phyloP scores from a whole-genome alignment of 1,140 invertebrate genomes.

The Cherax destructor region DNA sequence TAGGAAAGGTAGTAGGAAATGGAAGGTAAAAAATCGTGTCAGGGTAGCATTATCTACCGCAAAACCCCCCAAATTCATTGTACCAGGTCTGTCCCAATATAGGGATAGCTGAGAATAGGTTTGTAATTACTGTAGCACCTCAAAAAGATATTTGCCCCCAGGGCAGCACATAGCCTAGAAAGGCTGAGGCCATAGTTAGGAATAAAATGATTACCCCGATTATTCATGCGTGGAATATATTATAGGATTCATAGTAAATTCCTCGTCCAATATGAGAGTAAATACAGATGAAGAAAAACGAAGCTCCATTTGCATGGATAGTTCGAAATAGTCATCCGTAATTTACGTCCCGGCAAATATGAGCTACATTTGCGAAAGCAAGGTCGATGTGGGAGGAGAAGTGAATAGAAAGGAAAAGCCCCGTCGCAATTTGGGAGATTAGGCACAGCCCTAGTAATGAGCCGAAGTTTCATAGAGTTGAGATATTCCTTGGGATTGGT shows the following conservation, averaged over 20 bases:
- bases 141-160: neutral
- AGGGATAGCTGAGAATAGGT: constrained; percentile 43
- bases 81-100: neutral
- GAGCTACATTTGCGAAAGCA: too few species aligned
- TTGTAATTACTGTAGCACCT: constrained; percentile 30
- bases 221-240: neutral
- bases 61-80: neutral
- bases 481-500: too few species aligned
- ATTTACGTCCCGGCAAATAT: too few species aligned
- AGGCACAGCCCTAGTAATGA: too few species aligned
- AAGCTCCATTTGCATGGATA: too few species aligned
- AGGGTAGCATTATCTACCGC: constrained; percentile 11
- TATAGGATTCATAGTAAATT: constrained; percentile 72
- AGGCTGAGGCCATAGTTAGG: neutral
- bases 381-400: too few species aligned
- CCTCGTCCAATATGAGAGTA: constrained; percentile 74
- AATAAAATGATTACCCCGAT: neutral
- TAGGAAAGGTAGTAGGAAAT: neutral
- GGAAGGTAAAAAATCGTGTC: constrained; percentile 2
- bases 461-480: too few species aligned
- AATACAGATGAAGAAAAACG: constrained; percentile 75
- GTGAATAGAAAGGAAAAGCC: too few species aligned
- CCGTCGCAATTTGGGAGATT: too few species aligned
- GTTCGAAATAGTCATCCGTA: too few species aligned
- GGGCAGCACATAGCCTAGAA: neutral